Evolutionary conservation across 2,888 invertebrate species (phyloP), one percentile per base, ranked within the genome.

Genomic region (Muschampia plurimacula): DNA sequence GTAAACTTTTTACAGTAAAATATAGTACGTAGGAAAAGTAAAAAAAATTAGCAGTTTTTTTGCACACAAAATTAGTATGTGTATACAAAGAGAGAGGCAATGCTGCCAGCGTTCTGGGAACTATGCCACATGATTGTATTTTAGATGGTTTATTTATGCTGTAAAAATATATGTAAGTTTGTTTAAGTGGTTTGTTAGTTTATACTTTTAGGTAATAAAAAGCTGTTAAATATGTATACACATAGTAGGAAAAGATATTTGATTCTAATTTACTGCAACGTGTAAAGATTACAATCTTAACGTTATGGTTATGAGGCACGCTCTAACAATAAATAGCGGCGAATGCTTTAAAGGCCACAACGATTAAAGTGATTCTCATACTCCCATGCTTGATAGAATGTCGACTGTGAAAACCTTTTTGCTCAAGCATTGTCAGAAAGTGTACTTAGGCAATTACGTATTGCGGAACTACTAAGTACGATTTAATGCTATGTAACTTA

Each of bases 401-500:
- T 74, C 72, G 73, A 74, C 73, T 70, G 63, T 13, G 73, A 73
- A 74, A 62, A 52, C 69, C 65, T 72, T 73, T 74, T 74, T 77
- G 77, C 76, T 73, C 69, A 77, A 66, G 77, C 79, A 82, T 78
- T 79, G 77, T 81, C 46, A 60, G 80, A 81, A 78, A 78, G 75
- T 75, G 75, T 36, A 62, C 77, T 77, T 80, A 78, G 81, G 81
- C 84, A 86, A 87, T 90, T 87, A 87, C 82, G 82, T 78, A 81
- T 81, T 85, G 83, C 89, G 89, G 89, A 89, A 90, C 87, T 85
- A 84, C 60, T 49, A 15, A 22, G 22, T 22, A 22, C 28, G 60
- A 86, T 86, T 84, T 83, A 80, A 81, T 80, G 32, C 77, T 82
- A 84, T 83, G 44, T 79, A 81, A 85, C 83, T 83, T 85, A 86